Evolutionary conservation across 2,888 invertebrate genomes (phyloP).

Genomic region (Caenorhabditis sinica): DNA sequence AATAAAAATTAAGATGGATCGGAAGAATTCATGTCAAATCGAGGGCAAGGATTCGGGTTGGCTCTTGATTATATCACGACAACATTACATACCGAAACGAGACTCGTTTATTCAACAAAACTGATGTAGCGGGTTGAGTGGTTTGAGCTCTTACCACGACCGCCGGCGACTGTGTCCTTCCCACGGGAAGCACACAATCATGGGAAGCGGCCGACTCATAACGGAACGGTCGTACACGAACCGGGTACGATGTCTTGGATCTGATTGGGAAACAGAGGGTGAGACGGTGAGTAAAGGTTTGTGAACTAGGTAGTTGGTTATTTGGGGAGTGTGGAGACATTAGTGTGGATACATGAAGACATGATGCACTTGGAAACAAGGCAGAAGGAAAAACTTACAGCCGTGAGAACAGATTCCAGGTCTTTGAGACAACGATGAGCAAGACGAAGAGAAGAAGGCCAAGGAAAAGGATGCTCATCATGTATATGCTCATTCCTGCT

Average conservation of each 20-base stretch:
- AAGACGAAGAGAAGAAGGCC: conserved; percentile 79
- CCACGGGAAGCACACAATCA: conserved; percentile 58
- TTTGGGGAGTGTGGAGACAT: neutral
- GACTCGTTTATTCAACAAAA: conserved; percentile 64
- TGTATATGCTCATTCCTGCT: conserved; percentile 75
- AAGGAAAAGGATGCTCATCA: conserved; percentile 77
- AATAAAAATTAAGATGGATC: conserved; percentile 23
- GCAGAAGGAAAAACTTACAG: conserved; percentile 72
- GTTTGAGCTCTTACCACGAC: conserved; percentile 51
- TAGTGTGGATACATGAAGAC: conserved; percentile 2
- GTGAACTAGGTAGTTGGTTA: neutral
- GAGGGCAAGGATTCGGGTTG: conserved; percentile 5
- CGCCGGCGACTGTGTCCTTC: conserved; percentile 57
- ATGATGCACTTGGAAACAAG: neutral
- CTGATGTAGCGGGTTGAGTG: conserved; percentile 32
- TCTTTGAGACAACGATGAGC: conserved; percentile 80
- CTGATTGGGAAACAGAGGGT: conserved; percentile 47
- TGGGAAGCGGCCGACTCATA: conserved; percentile 62
- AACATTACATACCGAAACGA: conserved; percentile 71
- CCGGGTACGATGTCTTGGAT: conserved; percentile 55
- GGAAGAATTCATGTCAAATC: neutral
- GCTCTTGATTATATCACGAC: conserved; percentile 41
- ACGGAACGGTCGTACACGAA: conserved; percentile 67
- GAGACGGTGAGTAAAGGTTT: conserved; percentile 29
- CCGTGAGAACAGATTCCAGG: conserved; percentile 81